Evolutionary conservation across 1,140 invertebrate genomes (phyloP), one percentile per base, ranked within the genome.

Genomic region (Dufourea novaeangliae): DNA sequence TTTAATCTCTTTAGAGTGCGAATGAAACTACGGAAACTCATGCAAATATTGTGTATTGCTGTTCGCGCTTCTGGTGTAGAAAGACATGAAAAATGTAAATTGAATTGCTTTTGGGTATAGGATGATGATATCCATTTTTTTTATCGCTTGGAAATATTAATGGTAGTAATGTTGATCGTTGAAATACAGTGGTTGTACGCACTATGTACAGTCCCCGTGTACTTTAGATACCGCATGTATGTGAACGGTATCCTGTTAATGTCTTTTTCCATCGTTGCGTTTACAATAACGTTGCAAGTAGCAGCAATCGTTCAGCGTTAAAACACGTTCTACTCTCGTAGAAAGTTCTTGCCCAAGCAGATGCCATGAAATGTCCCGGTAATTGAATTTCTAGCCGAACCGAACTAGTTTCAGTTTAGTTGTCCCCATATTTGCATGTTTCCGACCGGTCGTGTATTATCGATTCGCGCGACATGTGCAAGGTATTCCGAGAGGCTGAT

Each of bases 341-440:
- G 6, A 25, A 61, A 52, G 57, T 71, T 77, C 61, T 56, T 34
- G 27, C 34, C 12, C 32, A 25, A 14, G 14, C 67, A 34, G 41
- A 70, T 54, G 44, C 34, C 8, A 14, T 25, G 56, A 77, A 70
- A 71, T 71, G 46, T 71, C n/a, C 22, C 11, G 1, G n/a, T 62
- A 71, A 63, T 71, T 37, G 27, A 63, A 71, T 77, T 63, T 62
- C 44, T 32, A 70, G 32, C 29, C 32, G 73, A 27, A 5, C 20
- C 12, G 22, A 66, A 46, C 54, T 61, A 69, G 41, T 39, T 61
- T 8, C 32, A 50, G 32, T 37, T 69, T 50, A 59, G 73, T 50
- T 69, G 73, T 50, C 29, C 41, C 4, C 22, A 25, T 50, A 69
- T 70, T 69, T 77, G 56, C 56, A 70, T 61, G 74, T 32, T 59